Conservation (phyloP, 1,140 invertebrate genomes). For the Magallana ariakensis region DNA sequence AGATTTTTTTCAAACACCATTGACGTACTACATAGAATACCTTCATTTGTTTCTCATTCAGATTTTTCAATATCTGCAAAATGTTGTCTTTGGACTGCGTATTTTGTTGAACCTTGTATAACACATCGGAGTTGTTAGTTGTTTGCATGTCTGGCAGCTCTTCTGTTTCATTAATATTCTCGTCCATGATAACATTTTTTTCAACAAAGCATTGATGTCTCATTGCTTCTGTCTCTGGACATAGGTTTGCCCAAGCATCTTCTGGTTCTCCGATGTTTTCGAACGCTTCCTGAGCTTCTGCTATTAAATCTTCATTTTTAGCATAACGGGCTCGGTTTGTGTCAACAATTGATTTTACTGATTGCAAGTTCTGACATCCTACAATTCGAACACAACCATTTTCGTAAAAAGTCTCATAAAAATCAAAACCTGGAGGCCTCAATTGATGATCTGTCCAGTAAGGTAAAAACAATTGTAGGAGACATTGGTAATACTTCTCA, state of each 20-base stretch:
- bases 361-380: background rate
- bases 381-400: slow-evolving; percentile 35
- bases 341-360: slow-evolving; percentile 37
- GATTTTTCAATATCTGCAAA: background rate
- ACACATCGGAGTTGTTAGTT: background rate
- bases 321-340: background rate
- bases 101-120: background rate
- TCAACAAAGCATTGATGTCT: slow-evolving; percentile 7
- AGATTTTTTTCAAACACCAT: slow-evolving; percentile 40
- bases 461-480: slow-evolving; percentile 53
- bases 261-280: slow-evolving; percentile 14
- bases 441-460: slow-evolving; percentile 45
- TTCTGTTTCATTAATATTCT: background rate
- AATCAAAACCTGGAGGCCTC: slow-evolving; percentile 45
- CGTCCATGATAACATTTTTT: too few relatives aligned
- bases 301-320: background rate
- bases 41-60: slow-evolving; percentile 33
- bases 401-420: slow-evolving; percentile 46
- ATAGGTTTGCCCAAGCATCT: slow-evolving; percentile 20
- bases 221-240: slow-evolving; percentile 31
- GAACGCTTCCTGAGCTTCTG: slow-evolving; percentile 6
- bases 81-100: background rate
- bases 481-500: slow-evolving; percentile 47
- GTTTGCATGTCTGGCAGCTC: slow-evolving; percentile 10
- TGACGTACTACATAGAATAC: slow-evolving; percentile 53